phyloP scores from a whole-genome alignment of 2,113 vertebrate species.

The Cebus imitator region DNA sequence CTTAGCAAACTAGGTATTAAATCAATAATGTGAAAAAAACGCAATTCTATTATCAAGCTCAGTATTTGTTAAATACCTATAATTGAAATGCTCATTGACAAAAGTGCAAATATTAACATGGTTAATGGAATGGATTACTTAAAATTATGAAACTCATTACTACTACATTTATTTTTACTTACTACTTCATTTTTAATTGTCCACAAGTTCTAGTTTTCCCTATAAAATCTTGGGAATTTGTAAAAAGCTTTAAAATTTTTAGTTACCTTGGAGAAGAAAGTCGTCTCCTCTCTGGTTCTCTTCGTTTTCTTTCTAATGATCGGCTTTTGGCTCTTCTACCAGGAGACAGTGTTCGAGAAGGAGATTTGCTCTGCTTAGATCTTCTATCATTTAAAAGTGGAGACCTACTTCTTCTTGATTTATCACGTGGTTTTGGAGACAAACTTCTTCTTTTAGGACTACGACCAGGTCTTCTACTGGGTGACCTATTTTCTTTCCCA shows the following conservation, averaged over 20 bases:
- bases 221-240: neutral
- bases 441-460: slow-evolving; percentile 90
- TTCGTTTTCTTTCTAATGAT: slow-evolving; percentile 91
- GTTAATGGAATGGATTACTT: neutral
- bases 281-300: slow-evolving; percentile 91
- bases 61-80: neutral
- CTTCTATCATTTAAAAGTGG: slow-evolving; percentile 86
- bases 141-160: neutral
- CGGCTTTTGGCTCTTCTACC: slow-evolving; percentile 91
- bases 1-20: neutral
- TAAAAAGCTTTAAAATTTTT: neutral
- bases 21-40: neutral
- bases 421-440: slow-evolving; percentile 92
- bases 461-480: slow-evolving; percentile 87
- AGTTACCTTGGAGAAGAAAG: slow-evolving; percentile 92
- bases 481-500: slow-evolving; percentile 97
- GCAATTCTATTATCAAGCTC: neutral
- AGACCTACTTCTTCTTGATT: slow-evolving; percentile 84
- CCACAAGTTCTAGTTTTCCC: neutral
- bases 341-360: slow-evolving; percentile 89
- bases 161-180: no score
- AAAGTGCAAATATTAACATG: neutral
- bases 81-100: neutral
- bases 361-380: slow-evolving; percentile 92
- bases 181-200: neutral